These are phyloP conservation scores for Clistopyga incitator DNA, from an alignment of 2,888 invertebrate genomes.

Conservation along the genomic window DNA sequence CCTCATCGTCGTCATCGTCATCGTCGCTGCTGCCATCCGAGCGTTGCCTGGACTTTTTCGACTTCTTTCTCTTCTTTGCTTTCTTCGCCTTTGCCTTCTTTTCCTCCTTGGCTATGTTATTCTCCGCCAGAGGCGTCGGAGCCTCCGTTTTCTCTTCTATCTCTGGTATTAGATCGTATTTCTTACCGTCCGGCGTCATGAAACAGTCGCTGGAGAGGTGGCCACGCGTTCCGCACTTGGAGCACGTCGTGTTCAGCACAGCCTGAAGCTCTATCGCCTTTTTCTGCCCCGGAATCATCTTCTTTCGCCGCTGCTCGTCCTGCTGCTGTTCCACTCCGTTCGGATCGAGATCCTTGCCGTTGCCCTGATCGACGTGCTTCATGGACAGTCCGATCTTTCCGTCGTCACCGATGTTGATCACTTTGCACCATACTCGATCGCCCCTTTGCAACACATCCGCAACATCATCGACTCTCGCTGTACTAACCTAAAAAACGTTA, in stretches of 20 bases:
- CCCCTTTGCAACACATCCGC: slow-evolving; percentile 82
- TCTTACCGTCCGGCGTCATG: slow-evolving; percentile 82
- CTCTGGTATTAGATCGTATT: slow-evolving; percentile 83
- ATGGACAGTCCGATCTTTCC: slow-evolving; percentile 84
- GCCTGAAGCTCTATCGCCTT: slow-evolving; percentile 83
- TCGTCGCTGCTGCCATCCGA: slow-evolving; percentile 67
- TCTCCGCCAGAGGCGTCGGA: slow-evolving; percentile 17
- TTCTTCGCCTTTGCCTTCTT: slow-evolving; percentile 78
- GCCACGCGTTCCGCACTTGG: slow-evolving; percentile 82
- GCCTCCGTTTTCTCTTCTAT: slow-evolving; percentile 69
- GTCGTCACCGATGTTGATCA: slow-evolving; percentile 81
- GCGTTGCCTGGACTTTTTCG: slow-evolving; percentile 74
- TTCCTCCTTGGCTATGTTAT: slow-evolving; percentile 68
- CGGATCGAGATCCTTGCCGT: slow-evolving; percentile 83
- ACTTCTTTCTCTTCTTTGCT: slow-evolving; percentile 78
- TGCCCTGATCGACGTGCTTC: slow-evolving; percentile 84
- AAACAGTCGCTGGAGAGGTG: slow-evolving; percentile 83
- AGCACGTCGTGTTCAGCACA: slow-evolving; percentile 82
- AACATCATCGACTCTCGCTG: slow-evolving; percentile 81
- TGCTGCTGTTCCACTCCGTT: slow-evolving; percentile 82
- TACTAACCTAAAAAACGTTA: slow-evolving; percentile 77
- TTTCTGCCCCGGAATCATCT: slow-evolving; percentile 72
- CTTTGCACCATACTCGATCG: slow-evolving; percentile 84
- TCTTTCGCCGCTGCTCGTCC: slow-evolving; percentile 81
- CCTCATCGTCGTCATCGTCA: slow-evolving; percentile 68